A percentile compares a stretch with the other conserved stretches of the same genome.
Evolutionary conservation across 2,113 vertebrate species (phyloP).

Genomic region (Cochlearius cochlearius): DNA sequence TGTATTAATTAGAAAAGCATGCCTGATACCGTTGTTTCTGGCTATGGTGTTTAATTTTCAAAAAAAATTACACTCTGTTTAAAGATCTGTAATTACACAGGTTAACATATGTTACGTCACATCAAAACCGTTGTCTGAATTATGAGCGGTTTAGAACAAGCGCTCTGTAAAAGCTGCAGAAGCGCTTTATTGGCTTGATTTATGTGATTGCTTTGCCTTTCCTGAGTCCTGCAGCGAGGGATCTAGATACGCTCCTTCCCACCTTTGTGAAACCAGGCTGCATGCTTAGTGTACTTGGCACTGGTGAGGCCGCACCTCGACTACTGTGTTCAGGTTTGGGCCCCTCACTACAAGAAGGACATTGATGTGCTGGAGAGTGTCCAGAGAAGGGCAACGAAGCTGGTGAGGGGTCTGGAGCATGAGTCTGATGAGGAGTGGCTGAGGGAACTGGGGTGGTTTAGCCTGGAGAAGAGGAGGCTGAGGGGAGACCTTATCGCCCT

Average conservation of each 20-base stretch:
- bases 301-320: too few relatives aligned
- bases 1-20: constrained; percentile 11
- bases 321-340: too few relatives aligned
- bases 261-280: not conserved
- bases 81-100: constrained; percentile 48
- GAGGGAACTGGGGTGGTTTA: too few relatives aligned
- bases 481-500: too few relatives aligned
- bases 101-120: constrained; percentile 56
- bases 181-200: constrained; percentile 12
- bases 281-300: not conserved
- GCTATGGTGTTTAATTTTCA: constrained; percentile 4
- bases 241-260: not conserved
- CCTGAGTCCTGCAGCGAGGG: not conserved
- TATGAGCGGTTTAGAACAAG: not conserved
- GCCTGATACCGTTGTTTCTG: constrained; percentile 30
- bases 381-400: too few relatives aligned
- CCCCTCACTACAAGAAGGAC: too few relatives aligned
- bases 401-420: too few relatives aligned
- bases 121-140: constrained; percentile 25
- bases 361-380: too few relatives aligned
- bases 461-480: too few relatives aligned
- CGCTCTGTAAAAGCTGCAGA: not conserved
- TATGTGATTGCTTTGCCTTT: not conserved
- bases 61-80: not conserved
- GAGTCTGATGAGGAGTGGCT: too few relatives aligned